Percentiles rank a stretch among this genome's conserved stretches.
These are phyloP conservation scores for Malacoraja senta DNA, from an alignment of 2,797 vertebrate species.

Conservation along the genomic window DNA sequence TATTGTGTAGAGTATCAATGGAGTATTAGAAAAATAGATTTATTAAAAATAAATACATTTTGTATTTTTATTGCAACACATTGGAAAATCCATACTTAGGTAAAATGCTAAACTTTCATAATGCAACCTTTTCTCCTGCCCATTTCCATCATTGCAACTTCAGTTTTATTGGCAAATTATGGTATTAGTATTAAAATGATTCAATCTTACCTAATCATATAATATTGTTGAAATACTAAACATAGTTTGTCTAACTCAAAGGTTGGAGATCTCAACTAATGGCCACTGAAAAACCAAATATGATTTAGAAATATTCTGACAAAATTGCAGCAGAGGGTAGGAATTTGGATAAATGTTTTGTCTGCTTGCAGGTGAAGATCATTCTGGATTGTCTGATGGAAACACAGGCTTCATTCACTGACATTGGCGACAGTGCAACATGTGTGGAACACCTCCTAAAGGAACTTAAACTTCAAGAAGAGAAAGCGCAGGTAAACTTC, in stretches of 20 bases:
- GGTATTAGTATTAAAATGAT: background rate
- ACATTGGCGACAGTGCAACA: constrained; percentile 68
- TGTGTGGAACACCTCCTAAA: constrained; percentile 72
- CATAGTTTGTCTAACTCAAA: background rate
- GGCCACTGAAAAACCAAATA: background rate
- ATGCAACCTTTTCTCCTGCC: background rate
- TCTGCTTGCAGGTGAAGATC: constrained; percentile 70
- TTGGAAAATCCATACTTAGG: background rate
- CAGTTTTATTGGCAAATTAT: background rate
- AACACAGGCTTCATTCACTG: constrained; percentile 61
- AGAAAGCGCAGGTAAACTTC: constrained; percentile 71
- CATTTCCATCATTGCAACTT: too few relatives aligned
- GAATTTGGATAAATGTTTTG: background rate
- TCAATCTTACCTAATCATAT: background rate
- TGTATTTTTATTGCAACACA: background rate
- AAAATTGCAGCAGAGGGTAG: background rate
- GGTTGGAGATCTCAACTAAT: background rate
- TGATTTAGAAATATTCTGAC: background rate
- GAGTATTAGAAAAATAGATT: background rate
- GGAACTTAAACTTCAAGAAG: constrained; percentile 73
- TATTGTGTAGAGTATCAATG: background rate
- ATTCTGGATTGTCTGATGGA: constrained; percentile 68
- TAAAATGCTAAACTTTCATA: background rate
- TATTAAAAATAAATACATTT: background rate
- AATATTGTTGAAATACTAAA: background rate